These are phyloP conservation scores for Torymus tubicola DNA, from an alignment of 2,888 invertebrate genomes.

Conservation along the genomic window DNA sequence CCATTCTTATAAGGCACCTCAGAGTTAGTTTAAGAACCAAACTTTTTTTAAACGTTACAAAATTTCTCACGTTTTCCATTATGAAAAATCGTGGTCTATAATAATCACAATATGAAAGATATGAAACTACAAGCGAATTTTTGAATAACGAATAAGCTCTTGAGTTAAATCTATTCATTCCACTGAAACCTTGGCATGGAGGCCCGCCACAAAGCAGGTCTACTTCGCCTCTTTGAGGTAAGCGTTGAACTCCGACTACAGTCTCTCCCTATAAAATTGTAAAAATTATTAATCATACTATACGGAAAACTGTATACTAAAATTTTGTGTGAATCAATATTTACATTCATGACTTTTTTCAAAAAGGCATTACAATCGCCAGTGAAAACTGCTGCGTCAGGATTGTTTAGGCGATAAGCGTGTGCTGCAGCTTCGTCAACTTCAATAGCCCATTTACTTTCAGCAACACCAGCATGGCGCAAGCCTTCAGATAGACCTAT, in stretches of 20 bases:
- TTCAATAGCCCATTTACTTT: slow-evolving; percentile 89
- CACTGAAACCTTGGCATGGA: slow-evolving; percentile 93
- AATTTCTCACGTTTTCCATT: slow-evolving; percentile 91
- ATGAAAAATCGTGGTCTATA: slow-evolving; percentile 90
- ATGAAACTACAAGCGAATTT: slow-evolving; percentile 89
- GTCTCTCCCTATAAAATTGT: slow-evolving; percentile 75
- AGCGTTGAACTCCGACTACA: slow-evolving; percentile 77
- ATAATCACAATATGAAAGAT: slow-evolving; percentile 90
- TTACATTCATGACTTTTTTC: slow-evolving; percentile 81
- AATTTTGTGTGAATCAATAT: too few relatives aligned
- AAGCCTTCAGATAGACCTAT: slow-evolving; percentile 85
- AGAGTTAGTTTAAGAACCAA: slow-evolving; percentile 89
- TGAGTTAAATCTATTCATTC: slow-evolving; percentile 92
- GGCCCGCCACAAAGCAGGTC: slow-evolving; percentile 91
- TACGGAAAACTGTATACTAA: slow-evolving; percentile 6
- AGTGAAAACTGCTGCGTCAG: slow-evolving; percentile 85
- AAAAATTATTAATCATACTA: slow-evolving; percentile 34
- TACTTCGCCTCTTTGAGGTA: slow-evolving; percentile 88
- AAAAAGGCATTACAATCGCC: slow-evolving; percentile 89
- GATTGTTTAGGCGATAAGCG: slow-evolving; percentile 88
- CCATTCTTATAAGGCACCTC: slow-evolving; percentile 87
- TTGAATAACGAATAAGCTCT: slow-evolving; percentile 91
- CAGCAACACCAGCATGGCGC: slow-evolving; percentile 83
- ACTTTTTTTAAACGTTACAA: slow-evolving; percentile 88
- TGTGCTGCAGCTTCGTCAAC: slow-evolving; percentile 86